Evolutionary conservation across 2,888 invertebrate genomes (phyloP), one percentile per base, ranked within the genome.

Genomic region (Diadegma fenestrale): DNA sequence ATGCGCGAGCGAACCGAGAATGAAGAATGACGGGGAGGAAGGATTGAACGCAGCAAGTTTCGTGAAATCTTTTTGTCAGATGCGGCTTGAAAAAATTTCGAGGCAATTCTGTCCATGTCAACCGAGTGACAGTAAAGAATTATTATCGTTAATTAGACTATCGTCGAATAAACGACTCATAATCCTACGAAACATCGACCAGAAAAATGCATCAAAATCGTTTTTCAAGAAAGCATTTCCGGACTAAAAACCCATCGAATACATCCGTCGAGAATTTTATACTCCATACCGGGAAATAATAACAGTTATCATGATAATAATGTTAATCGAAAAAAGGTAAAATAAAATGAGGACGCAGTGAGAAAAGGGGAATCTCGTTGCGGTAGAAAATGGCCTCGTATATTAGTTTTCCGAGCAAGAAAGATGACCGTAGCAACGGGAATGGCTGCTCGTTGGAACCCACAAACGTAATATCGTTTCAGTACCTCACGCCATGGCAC

Each of bases 1-100:
- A 93, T 93, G 92, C 88, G 88, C 72, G 78, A 83, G 41, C 63
- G 33, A 58, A 41, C 41, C 19, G 37, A 37, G 66, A 10, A 66
- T 1, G 37, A 41, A 41, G 12, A 43, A 68, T 14, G 45, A 68
- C 12, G 14, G 26, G 14, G 26, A 45, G 33, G 41, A 54, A 68
- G 43, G 41, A 66, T 37, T 2, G 33, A 33, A 77, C 64, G 64
- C 48, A 61, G 51, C 69, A 85, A 78, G 51, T 37, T 41, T 71
- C 54, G 63, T 51, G 45, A 14, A 58, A 14, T 58, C 10, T 58
- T 58, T 26, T 58, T 58, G 58, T 58, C 54, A 26, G 19, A 26
- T 58, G n/a, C n/a, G 26, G 12, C 6, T 48, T 4, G 45, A 51
- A 6, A n/a, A 51, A n/a, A 51, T 51, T 37, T 37, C 8, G 37